Evolutionary conservation across 2,113 vertebrate genomes (phyloP).

Genomic region (Larimichthys crocea): DNA sequence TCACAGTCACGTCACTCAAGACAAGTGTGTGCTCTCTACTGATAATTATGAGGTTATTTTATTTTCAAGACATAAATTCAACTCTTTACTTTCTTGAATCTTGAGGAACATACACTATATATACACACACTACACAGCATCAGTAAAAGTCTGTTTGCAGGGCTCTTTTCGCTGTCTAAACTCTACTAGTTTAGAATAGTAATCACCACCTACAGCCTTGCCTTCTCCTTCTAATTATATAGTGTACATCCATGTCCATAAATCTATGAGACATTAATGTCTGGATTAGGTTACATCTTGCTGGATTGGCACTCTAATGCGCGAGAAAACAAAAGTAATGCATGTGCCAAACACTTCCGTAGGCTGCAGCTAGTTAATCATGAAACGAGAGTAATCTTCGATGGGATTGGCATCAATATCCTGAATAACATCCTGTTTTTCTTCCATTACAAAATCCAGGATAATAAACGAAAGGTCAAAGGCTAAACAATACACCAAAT

Average conservation of each 20-base stretch:
- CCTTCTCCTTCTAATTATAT: not conserved
- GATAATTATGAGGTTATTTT: not conserved
- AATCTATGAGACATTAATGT: not conserved
- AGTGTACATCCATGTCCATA: not conserved
- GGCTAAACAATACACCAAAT: conserved; percentile 24
- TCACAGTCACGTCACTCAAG: not conserved
- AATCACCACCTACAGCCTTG: not conserved
- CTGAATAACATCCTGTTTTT: not conserved
- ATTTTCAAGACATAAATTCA: not conserved
- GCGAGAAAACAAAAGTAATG: not conserved
- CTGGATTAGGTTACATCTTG: not conserved
- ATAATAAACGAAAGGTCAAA: conserved; percentile 33
- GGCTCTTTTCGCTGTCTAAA: not conserved
- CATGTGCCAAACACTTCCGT: not conserved
- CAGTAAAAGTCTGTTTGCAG: not conserved
- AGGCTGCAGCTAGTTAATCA: not conserved
- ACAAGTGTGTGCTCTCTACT: not conserved
- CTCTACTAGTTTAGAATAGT: not conserved
- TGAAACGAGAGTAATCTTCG: not conserved
- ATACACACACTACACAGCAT: not conserved
- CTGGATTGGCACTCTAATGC: not conserved
- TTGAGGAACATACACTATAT: not conserved
- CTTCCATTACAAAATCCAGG: not conserved
- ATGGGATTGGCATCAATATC: not conserved
- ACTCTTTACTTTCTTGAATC: not conserved